A percentile compares a stretch with the other conserved stretches of the same genome.
Conservation (phyloP, 2,888 invertebrate species). For the Philhelius pedissequus region DNA sequence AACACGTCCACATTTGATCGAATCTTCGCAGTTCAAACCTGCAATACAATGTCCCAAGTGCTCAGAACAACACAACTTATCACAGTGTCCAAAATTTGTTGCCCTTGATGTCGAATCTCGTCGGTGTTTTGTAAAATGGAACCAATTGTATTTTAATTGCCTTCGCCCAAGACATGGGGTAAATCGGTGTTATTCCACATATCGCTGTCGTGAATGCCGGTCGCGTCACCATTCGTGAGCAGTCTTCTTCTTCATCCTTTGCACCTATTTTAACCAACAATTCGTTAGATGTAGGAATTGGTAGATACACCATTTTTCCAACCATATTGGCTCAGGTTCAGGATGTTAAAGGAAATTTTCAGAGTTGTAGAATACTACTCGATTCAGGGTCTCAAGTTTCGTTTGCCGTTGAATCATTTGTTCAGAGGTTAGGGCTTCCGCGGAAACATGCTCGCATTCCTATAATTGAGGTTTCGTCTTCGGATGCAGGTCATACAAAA, state of each 20-base stretch:
- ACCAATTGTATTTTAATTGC: background rate
- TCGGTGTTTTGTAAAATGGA: background rate
- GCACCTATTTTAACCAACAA: background rate
- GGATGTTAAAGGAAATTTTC: too few species aligned
- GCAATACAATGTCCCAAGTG: background rate
- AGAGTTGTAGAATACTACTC: too few species aligned
- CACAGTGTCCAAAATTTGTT: too few species aligned
- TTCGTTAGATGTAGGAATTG: background rate
- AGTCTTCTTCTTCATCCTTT: background rate
- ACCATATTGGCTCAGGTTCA: too few species aligned
- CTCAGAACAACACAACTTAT: background rate
- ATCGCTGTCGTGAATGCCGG: conserved; percentile 6
- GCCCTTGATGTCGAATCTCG: background rate
- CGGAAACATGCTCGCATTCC: too few species aligned
- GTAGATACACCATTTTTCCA: too few species aligned
- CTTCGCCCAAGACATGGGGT: background rate
- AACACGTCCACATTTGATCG: background rate
- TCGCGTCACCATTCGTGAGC: conserved; percentile 7
- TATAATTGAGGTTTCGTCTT: too few species aligned
- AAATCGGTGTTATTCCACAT: background rate
- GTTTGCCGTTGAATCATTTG: background rate
- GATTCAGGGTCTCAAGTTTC: conserved; percentile 12
- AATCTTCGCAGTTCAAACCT: background rate
- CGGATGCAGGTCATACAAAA: too few species aligned
- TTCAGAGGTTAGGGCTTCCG: background rate